phyloP scores from a whole-genome alignment of 2,888 invertebrate genomes.

The Hemicrepidius hirtus region DNA sequence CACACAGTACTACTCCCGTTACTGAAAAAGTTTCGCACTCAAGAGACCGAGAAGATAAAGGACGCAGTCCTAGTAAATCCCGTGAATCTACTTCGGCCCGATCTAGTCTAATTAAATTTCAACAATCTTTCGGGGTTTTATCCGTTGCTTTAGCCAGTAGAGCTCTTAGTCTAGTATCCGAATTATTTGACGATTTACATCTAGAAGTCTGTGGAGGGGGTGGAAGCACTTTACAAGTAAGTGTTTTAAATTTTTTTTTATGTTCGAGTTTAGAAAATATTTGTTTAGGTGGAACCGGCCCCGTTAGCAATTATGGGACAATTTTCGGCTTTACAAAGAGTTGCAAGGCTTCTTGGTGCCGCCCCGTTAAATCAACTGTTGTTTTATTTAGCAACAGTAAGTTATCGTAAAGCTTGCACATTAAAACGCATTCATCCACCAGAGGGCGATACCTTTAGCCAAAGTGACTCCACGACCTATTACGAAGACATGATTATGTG shows the following conservation, averaged over 20 bases:
- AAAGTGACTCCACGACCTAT: slow-evolving; percentile 96
- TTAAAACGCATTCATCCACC: slow-evolving; percentile 88
- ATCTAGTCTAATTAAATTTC: slow-evolving; percentile 84
- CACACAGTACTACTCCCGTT: slow-evolving; percentile 75
- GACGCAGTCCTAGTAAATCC: slow-evolving; percentile 77
- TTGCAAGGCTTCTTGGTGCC: slow-evolving; percentile 81
- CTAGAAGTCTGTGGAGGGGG: slow-evolving; percentile 78
- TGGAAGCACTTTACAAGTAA: slow-evolving; percentile 63
- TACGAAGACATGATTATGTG: slow-evolving; percentile 95
- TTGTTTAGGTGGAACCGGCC: slow-evolving; percentile 75
- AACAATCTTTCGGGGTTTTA: slow-evolving; percentile 91
- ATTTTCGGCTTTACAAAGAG: slow-evolving; percentile 81
- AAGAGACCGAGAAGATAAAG: slow-evolving; percentile 74
- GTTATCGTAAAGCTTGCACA: slow-evolving; percentile 92
- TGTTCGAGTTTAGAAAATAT: no score
- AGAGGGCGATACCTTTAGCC: slow-evolving; percentile 88
- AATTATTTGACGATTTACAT: slow-evolving; percentile 85
- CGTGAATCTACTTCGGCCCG: slow-evolving; percentile 75
- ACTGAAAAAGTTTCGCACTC: slow-evolving; percentile 70
- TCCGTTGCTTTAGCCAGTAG: slow-evolving; percentile 92
- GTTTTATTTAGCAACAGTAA: slow-evolving; percentile 90
- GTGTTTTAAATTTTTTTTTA: slow-evolving; percentile 5
- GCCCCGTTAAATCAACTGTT: slow-evolving; percentile 88
- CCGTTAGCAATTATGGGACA: slow-evolving; percentile 79
- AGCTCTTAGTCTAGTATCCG: slow-evolving; percentile 84